These are phyloP conservation scores for Morpho deidamia DNA, from an alignment of 2,888 invertebrate genomes.

Conservation along the genomic window DNA sequence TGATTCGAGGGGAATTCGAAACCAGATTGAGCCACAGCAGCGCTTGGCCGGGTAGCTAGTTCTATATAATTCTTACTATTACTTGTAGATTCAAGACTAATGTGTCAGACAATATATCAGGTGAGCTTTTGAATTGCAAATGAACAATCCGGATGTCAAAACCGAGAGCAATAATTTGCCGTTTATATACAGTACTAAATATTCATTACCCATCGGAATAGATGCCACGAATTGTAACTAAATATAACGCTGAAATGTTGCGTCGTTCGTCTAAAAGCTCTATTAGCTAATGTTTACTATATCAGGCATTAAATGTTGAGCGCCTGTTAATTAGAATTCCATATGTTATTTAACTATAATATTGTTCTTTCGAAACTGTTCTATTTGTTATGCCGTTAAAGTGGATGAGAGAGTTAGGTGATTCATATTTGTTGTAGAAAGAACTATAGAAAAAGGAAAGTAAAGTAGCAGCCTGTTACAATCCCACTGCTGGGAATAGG, in stretches of 20 bases:
- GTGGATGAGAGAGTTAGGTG: no score
- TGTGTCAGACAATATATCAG: slow-evolving; percentile 25
- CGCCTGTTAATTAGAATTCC: not conserved
- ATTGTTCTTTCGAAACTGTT: no score
- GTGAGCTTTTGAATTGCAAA: slow-evolving; percentile 29
- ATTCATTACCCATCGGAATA: slow-evolving; percentile 27
- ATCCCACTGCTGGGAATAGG: not conserved
- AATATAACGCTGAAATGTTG: slow-evolving; percentile 16
- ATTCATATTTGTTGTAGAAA: no score
- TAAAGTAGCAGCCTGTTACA: no score
- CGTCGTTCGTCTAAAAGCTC: slow-evolving; percentile 12
- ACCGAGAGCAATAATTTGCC: slow-evolving; percentile 30
- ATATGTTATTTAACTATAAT: no score
- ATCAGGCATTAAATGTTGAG: not conserved
- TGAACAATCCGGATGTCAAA: slow-evolving; percentile 30
- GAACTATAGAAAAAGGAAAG: no score
- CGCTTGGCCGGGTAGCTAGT: no score
- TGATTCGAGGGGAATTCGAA: no score
- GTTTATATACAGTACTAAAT: slow-evolving; percentile 29
- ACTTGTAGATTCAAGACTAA: slow-evolving; percentile 16
- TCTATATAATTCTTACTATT: not conserved
- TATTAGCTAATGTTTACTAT: slow-evolving; percentile 14
- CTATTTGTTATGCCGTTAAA: no score
- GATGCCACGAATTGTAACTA: slow-evolving; percentile 16
- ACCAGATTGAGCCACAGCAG: no score